Conservation (phyloP, 2,888 invertebrate genomes). For the Nymphalis c-album region DNA sequence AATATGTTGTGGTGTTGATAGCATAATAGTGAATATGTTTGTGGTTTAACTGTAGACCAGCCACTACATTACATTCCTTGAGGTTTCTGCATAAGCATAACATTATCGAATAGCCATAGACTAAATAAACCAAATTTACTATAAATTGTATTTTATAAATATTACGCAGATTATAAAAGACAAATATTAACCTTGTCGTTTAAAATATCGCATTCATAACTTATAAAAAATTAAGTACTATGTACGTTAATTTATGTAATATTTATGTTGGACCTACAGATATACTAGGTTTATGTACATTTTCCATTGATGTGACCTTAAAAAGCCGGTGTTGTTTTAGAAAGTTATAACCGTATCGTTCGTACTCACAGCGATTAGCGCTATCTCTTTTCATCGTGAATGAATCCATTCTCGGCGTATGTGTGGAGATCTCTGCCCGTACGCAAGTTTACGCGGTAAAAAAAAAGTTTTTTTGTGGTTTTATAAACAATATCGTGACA, state of each 20-base stretch:
- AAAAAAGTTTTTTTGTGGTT: conserved; percentile 18
- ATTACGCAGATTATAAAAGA: no score
- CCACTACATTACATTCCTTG: conserved; percentile 20
- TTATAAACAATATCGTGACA: not conserved
- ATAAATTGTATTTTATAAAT: no score
- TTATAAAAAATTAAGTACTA: not conserved
- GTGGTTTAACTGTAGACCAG: conserved; percentile 14
- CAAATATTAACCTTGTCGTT: no score
- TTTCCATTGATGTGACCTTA: conserved; percentile 71
- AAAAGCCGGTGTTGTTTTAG: conserved; percentile 66
- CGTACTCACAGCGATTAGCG: conserved; percentile 35
- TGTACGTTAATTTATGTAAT: not conserved
- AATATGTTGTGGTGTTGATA: conserved; percentile 5
- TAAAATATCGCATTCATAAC: no score
- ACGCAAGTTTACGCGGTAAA: conserved; percentile 35
- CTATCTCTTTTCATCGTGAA: conserved; percentile 46
- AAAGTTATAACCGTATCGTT: conserved; percentile 62
- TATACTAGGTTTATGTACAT: conserved; percentile 11
- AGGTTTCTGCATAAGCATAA: conserved; percentile 9
- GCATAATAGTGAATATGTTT: not conserved
- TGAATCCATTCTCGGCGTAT: conserved; percentile 47
- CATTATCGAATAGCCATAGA: not conserved
- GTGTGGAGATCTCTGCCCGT: conserved; percentile 48
- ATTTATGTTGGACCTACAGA: not conserved
- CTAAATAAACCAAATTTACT: no score